A percentile compares a stretch with the other conserved stretches of the same genome.
phyloP scores from a whole-genome alignment of 2,113 vertebrate genomes.

The Myrmecobius fasciatus region DNA sequence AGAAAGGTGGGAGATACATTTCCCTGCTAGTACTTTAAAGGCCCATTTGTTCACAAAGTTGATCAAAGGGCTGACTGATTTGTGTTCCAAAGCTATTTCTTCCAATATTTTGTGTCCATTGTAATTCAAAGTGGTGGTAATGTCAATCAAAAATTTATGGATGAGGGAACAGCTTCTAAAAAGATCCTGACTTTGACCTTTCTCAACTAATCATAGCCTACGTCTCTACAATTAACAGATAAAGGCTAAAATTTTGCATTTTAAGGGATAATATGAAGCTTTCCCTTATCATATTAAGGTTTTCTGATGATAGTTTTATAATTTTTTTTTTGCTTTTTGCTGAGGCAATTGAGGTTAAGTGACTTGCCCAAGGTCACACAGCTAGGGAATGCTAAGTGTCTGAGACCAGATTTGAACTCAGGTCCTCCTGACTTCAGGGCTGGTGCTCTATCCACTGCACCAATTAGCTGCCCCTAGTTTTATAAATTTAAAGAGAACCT shows the following conservation, averaged over 20 bases:
- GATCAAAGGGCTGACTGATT: background rate
- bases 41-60: background rate
- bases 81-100: background rate
- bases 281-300: slow-evolving; percentile 78
- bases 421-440: no score
- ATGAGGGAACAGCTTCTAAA: background rate
- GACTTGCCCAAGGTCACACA: no score
- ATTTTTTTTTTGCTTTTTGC: no score
- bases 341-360: no score
- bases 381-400: no score
- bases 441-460: no score
- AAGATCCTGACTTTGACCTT: background rate
- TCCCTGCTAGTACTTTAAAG: background rate
- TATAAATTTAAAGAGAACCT: background rate
- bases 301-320: background rate
- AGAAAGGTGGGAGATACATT: background rate
- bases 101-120: background rate
- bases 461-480: no score
- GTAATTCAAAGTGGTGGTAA: background rate
- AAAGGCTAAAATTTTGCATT: slow-evolving; percentile 43
- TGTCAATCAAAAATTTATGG: background rate
- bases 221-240: background rate
- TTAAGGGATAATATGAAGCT: slow-evolving; percentile 70
- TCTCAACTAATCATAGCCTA: background rate
- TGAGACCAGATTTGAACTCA: no score